These are phyloP conservation scores for Peribatodes rhomboidaria DNA, from an alignment of 2,888 invertebrate species.

Conservation along the genomic window DNA sequence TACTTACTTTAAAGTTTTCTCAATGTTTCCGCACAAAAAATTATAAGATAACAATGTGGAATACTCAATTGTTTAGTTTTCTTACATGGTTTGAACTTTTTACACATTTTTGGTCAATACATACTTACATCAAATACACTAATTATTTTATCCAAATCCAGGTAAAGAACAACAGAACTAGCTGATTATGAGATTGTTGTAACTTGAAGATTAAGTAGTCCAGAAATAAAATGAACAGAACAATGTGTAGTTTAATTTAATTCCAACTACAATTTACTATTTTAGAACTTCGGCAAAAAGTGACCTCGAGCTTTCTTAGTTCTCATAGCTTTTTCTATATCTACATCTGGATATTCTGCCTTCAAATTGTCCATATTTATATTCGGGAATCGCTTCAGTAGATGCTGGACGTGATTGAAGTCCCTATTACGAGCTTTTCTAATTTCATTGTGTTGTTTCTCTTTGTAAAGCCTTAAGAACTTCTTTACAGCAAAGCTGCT, in stretches of 20 bases:
- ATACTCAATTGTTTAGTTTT: too few species aligned
- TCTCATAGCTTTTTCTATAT: conserved; percentile 89
- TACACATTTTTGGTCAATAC: too few species aligned
- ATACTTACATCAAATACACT: too few species aligned
- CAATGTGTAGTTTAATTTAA: neutral
- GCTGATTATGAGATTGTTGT: neutral
- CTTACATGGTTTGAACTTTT: too few species aligned
- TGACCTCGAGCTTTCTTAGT: conserved; percentile 88
- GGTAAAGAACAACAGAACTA: neutral
- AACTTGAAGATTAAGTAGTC: too few species aligned
- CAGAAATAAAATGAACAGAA: neutral
- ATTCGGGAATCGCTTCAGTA: conserved; percentile 92
- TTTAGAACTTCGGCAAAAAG: conserved; percentile 57
- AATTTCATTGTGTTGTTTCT: conserved; percentile 87
- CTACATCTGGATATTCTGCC: conserved; percentile 91
- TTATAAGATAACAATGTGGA: too few species aligned
- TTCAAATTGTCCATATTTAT: conserved; percentile 90
- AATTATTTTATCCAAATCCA: neutral
- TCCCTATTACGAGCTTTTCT: conserved; percentile 87
- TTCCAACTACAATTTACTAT: conserved; percentile 32
- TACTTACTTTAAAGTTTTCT: neutral
- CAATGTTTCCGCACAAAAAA: neutral
- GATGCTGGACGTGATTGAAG: conserved; percentile 89
- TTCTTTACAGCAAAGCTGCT: conserved; percentile 88
- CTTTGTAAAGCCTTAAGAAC: conserved; percentile 86